Conservation (phyloP, 2,113 vertebrate genomes). For the Chaenogobius annularis region DNA sequence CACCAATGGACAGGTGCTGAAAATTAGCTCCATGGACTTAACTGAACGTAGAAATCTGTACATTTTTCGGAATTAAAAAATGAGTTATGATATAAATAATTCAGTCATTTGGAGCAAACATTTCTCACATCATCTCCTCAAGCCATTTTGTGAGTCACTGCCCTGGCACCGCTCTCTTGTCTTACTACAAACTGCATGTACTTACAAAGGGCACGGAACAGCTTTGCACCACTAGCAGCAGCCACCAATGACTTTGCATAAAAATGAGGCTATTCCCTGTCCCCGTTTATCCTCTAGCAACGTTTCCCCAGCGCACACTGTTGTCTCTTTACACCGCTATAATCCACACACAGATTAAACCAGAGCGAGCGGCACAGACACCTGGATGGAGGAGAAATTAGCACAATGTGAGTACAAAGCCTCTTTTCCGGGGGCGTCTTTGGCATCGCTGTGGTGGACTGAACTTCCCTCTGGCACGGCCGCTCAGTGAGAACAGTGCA, state of each 20-base stretch:
- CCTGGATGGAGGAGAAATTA: conserved; percentile 58
- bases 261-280: conserved; percentile 9
- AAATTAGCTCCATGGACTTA: no score
- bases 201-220: background rate
- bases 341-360: background rate
- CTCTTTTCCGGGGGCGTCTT: conserved; percentile 47
- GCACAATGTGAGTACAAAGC: conserved; percentile 56
- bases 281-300: conserved; percentile 24
- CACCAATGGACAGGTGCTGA: no score
- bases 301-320: conserved; percentile 20
- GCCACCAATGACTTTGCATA: conserved; percentile 4
- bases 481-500: conserved; percentile 48
- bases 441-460: conserved; percentile 40
- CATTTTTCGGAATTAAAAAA: background rate
- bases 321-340: conserved; percentile 22
- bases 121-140: background rate
- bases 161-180: background rate
- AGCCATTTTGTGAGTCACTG: background rate
- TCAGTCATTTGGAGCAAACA: background rate
- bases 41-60: background rate
- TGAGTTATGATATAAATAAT: background rate
- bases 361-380: conserved; percentile 17
- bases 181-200: conserved; percentile 1
- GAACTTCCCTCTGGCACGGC: conserved; percentile 35
- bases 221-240: background rate